Evolutionary conservation across 2,797 vertebrate genomes (phyloP), one percentile per base, ranked within the genome.

Genomic region (Streptopelia turtur): DNA sequence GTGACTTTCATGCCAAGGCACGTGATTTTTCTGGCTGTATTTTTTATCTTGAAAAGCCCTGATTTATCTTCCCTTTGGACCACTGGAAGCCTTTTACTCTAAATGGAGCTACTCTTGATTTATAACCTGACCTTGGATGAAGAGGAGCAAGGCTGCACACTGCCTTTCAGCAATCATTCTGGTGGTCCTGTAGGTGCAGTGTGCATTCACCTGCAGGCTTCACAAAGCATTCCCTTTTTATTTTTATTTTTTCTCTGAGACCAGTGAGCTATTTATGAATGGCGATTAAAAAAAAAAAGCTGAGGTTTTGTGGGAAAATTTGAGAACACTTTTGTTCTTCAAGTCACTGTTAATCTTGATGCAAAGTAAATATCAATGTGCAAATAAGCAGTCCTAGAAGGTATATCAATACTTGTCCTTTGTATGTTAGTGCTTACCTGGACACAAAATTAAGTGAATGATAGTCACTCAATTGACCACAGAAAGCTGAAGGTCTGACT

Each of bases 191-290:
- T 45, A 60, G 55, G 16, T 64, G 28, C 1, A 5, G 24, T 27
- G 3, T n/a, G 23, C 17, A 1, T 31, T 74, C 31, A 68, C 27
- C 24, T 0, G 0, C 22, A 33, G 39, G 13, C 64, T 87, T 50
- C 33, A 83, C 1, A 6, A 56, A 85, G 59, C 13, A 20, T 1
- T 5, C 1, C 1, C 2, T 4, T 85, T 86, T 56, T 50, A 35
- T 74, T 87, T 20, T 45, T 45, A 35, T 74, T 87, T 20, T 45
- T 45, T 84, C 33, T 61, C 37, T 66, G 16, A 37, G 16, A 23
- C 15, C 31, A 21, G 30, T 55, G 31, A 70, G 33, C 13, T 37
- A 15, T 33, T 50, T 59, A 43, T 64, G n/a, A 76, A 39, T 2
- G 1, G 15, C 3, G 5, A 47, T 66, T 56, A 21, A 35, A 70